A percentile compares a stretch with the other conserved stretches of the same genome.
phyloP scores from a whole-genome alignment of 1,140 invertebrate genomes.

The Zeugodacus cucurbitae region DNA sequence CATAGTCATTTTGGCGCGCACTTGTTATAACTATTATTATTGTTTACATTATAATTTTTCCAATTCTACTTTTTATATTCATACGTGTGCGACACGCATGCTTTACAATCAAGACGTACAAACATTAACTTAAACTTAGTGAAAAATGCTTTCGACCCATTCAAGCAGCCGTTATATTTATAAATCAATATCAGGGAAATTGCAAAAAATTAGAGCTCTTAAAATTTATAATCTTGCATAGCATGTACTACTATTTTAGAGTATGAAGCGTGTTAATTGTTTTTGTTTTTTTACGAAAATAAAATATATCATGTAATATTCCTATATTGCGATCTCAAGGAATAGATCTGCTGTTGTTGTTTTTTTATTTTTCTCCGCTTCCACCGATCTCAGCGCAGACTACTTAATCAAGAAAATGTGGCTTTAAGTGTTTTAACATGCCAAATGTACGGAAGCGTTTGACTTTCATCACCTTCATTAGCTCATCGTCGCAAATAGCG shows the following conservation, averaged over 20 bases:
- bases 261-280: not conserved
- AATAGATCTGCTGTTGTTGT: not conserved
- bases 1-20: not conserved
- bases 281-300: not conserved
- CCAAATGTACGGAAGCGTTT: constrained; percentile 92
- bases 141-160: not conserved
- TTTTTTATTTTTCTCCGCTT: not conserved
- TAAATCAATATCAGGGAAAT: not conserved
- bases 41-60: not conserved
- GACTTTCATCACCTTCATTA: constrained; percentile 88
- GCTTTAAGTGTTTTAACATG: constrained; percentile 95
- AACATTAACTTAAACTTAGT: constrained; percentile 23
- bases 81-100: not conserved
- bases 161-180: not conserved
- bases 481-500: constrained; percentile 91
- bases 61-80: not conserved
- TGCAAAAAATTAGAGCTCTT: not conserved
- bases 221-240: not conserved
- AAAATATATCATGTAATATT: not conserved
- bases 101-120: constrained; percentile 12
- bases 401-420: constrained; percentile 82
- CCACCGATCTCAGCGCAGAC: not conserved
- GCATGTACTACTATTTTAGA: not conserved
- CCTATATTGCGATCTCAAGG: not conserved
- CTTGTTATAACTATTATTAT: not conserved